Evolutionary conservation across 2,888 invertebrate genomes (phyloP).

Genomic region (Diplolepis rosae): DNA sequence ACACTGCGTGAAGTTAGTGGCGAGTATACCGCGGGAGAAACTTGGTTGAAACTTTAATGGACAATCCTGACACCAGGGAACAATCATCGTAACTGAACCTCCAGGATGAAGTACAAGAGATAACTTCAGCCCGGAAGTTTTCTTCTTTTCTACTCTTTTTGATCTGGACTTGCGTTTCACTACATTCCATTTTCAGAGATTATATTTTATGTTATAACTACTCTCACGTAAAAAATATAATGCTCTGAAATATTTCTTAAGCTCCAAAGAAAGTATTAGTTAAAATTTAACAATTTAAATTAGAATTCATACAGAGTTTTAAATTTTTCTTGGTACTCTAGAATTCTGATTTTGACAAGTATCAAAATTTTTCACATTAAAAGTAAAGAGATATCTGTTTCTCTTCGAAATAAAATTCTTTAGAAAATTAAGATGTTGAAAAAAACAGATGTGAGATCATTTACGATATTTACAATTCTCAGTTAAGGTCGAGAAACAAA

Average conservation of each 20-base stretch:
- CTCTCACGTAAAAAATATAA: background rate
- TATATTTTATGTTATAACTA: conserved; percentile 6
- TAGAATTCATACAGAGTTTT: too few relatives aligned
- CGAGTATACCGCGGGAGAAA: conserved; percentile 55
- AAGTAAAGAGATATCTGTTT: too few relatives aligned
- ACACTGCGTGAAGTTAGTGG: conserved; percentile 38
- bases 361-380: too few relatives aligned
- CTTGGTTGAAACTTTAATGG: conserved; percentile 65
- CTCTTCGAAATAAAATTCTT: too few relatives aligned
- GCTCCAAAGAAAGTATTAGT: background rate
- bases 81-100: conserved; percentile 55
- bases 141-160: conserved; percentile 47
- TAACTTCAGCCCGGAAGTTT: conserved; percentile 48
- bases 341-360: too few relatives aligned
- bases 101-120: conserved; percentile 53
- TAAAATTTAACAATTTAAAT: too few relatives aligned
- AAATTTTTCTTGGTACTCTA: too few relatives aligned
- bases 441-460: too few relatives aligned
- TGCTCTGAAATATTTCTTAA: background rate
- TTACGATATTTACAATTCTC: too few relatives aligned
- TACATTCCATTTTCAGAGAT: conserved; percentile 18
- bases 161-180: conserved; percentile 42
- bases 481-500: too few relatives aligned
- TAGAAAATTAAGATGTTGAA: too few relatives aligned
- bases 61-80: conserved; percentile 59